These are phyloP conservation scores for Bombylius major DNA, from an alignment of 2,888 invertebrate genomes.

Conservation along the genomic window DNA sequence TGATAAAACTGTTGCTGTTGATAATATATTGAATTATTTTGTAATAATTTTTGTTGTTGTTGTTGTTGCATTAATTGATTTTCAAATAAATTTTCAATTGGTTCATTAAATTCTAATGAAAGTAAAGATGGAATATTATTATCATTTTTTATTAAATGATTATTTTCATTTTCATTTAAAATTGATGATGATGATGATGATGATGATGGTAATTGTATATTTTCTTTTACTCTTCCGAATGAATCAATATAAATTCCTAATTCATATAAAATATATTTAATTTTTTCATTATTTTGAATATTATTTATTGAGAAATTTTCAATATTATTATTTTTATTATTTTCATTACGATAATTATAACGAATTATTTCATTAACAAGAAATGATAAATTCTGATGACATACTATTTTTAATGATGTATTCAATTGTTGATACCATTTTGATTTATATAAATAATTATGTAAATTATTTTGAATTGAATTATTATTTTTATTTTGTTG, in stretches of 20 bases:
- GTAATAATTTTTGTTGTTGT: no score
- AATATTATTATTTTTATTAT: neutral
- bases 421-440: conserved; percentile 11
- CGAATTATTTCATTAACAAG: conserved; percentile 2
- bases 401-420: conserved; percentile 7
- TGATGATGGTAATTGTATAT: no score
- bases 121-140: conserved; percentile 1
- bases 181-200: neutral
- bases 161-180: neutral
- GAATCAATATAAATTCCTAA: conserved; percentile 2
- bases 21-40: no score
- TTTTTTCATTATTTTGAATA: neutral
- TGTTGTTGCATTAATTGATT: neutral
- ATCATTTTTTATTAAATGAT: neutral
- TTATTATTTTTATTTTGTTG: neutral
- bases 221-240: neutral
- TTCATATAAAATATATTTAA: neutral
- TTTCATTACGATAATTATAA: neutral
- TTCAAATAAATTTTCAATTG: neutral
- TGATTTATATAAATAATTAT: conserved; percentile 8
- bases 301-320: neutral
- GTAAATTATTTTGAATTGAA: neutral
- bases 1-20: neutral
- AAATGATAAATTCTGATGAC: conserved; percentile 3
- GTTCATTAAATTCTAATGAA: neutral